Base-by-base conservation (phyloP, 1,140 invertebrate genomes). In the Ylistrum balloti region DNA sequence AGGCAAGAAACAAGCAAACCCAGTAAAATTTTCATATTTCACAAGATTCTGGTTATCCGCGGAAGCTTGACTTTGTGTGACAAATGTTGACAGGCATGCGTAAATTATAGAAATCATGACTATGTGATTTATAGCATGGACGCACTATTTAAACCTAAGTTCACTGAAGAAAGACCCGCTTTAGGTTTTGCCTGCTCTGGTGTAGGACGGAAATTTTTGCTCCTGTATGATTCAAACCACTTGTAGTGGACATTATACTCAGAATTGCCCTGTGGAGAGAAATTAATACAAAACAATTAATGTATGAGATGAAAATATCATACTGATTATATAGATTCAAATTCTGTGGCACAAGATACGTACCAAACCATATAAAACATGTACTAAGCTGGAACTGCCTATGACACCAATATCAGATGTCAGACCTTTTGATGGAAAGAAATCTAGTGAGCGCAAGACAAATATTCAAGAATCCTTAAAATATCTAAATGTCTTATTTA, bases 201-300 rank as follows among this genome's bases (percentile, higher is more conserved):
- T 86, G 90, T 86, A 38, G 93, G 93, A 0, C 35, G 28, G 88
- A 93, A 94, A 38, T 32, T 89, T 74, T 92, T 89, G 86, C 93
- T 93, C 41, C 88, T 90, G 85, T 90, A 93, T n/a, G 93, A 94
- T 22, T 94, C 90, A 41, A 90, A 22, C 93, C 93, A 93, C 85
- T 92, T 87, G 90, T 89, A 94, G 45, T 92, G 74, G n/a, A 88
- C 85, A 74, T 92, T 90, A 89, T 94, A 93, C 86, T 94, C 93
- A 15, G 93, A 94, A 88, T 89, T 86, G 35, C 93, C 92, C 93
- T 94, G 89, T 33, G 91, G 90, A 45, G 87, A 32, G 87, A 88
- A 85, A 87, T 86, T 17, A 45, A 86, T 17, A 74, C 9, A 28
- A 74, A n/a, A n/a, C 0, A 85, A 87, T 86, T 28, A 86, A 86